These are phyloP conservation scores for Drosophila teissieri DNA, from an alignment of 1,140 invertebrate species.

Conservation along the genomic window DNA sequence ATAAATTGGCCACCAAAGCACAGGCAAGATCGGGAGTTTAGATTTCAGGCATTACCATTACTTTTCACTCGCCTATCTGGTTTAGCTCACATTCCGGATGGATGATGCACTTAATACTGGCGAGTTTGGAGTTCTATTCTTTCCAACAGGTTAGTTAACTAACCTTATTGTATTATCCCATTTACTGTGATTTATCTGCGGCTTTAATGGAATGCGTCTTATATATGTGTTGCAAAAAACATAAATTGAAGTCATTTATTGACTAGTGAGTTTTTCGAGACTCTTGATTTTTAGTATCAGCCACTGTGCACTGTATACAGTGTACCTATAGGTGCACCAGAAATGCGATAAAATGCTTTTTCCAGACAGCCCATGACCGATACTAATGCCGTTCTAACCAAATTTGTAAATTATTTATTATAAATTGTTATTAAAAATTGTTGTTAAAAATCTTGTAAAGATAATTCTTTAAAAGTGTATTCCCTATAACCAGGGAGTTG, in stretches of 20 bases:
- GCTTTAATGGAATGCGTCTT: slow-evolving; percentile 1
- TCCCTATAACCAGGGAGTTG: no score
- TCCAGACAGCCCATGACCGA: no score
- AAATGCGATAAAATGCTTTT: no score
- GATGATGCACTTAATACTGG: slow-evolving; percentile 41
- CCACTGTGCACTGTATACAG: no score
- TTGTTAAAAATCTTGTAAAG: no score
- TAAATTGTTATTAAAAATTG: no score
- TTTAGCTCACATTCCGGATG: slow-evolving; percentile 50
- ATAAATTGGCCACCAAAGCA: slow-evolving; percentile 33
- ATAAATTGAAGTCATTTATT: slow-evolving; percentile 16
- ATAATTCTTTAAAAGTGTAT: no score
- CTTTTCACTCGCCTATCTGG: slow-evolving; percentile 55
- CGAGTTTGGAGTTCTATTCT: slow-evolving; percentile 5
- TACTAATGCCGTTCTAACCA: no score
- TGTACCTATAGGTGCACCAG: no score
- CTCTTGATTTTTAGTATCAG: background rate
- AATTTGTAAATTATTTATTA: no score
- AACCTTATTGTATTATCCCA: slow-evolving; percentile 42
- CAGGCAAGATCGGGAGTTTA: slow-evolving; percentile 21
- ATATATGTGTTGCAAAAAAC: background rate
- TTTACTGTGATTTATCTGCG: slow-evolving; percentile 28
- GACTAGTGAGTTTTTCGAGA: background rate
- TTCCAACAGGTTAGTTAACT: slow-evolving; percentile 50
- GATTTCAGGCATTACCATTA: slow-evolving; percentile 49